A percentile compares a stretch with the other conserved stretches of the same genome.
These are phyloP conservation scores for Trachythela sp. DNA, from an alignment of 64 coral and sea anemone genomes.

Conservation along the genomic window DNA sequence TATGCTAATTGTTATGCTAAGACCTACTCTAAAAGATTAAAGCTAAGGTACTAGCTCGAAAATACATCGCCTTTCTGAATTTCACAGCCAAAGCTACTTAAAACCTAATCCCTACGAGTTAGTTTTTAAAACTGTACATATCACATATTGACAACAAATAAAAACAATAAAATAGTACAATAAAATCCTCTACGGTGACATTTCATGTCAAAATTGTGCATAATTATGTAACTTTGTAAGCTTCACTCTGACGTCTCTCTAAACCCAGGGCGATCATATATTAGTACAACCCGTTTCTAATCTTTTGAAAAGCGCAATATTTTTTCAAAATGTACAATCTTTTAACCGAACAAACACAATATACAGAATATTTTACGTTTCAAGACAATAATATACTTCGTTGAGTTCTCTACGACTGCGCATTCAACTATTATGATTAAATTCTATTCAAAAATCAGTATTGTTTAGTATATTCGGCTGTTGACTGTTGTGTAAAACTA, in stretches of 20 bases:
- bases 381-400: background rate
- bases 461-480: too few relatives aligned
- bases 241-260: too few relatives aligned
- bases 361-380: background rate
- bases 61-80: background rate
- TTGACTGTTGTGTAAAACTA: too few relatives aligned
- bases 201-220: constrained; percentile 3
- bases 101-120: background rate
- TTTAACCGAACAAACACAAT: background rate
- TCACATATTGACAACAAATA: background rate
- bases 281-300: background rate
- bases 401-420: background rate
- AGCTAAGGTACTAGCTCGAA: background rate
- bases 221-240: background rate
- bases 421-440: background rate
- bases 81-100: background rate
- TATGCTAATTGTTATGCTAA: too few relatives aligned
- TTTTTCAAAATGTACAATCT: background rate
- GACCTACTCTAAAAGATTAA: too few relatives aligned
- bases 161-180: background rate
- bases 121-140: background rate
- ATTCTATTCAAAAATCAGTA: too few relatives aligned
- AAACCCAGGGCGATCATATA: too few relatives aligned
- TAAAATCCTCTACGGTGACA: background rate
- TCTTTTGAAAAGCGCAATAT: background rate